Conservation (phyloP, 2,113 vertebrate species). For the Atractosteus spatula region DNA sequence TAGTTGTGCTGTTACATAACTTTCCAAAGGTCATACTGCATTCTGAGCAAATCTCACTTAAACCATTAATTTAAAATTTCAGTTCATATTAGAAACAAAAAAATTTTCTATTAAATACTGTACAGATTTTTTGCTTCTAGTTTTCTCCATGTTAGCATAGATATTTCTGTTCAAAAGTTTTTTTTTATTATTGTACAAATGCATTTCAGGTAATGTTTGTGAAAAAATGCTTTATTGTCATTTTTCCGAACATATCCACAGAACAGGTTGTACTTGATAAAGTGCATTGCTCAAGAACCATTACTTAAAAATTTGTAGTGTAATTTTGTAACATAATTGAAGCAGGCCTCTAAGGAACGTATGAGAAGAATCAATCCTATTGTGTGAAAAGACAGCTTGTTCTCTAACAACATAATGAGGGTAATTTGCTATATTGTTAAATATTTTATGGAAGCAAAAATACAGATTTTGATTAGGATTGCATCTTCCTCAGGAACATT, state of each 20-base stretch:
- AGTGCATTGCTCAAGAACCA: too few species aligned
- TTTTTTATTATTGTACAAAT: too few species aligned
- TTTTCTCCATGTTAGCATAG: background rate
- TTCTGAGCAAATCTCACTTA: too few species aligned
- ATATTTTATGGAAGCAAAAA: background rate
- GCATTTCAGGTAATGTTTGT: too few species aligned
- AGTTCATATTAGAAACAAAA: background rate
- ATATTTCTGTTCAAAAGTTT: too few species aligned
- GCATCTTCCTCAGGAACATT: background rate
- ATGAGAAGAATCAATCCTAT: constrained; percentile 3
- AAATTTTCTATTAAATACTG: background rate
- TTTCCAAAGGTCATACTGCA: too few species aligned
- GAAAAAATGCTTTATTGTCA: too few species aligned
- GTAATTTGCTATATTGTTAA: constrained; percentile 7
- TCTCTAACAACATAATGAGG: constrained; percentile 13
- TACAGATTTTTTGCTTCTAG: background rate
- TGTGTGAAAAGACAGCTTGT: background rate
- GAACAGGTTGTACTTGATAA: too few species aligned
- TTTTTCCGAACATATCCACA: too few species aligned
- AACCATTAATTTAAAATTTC: too few species aligned
- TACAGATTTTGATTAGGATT: background rate
- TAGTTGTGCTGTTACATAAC: too few species aligned
- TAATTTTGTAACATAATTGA: constrained; percentile 2
- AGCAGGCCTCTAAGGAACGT: background rate
- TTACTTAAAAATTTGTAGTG: background rate